Evolutionary conservation across 2,888 invertebrate species (phyloP).

Genomic region (Rhingia campestris): DNA sequence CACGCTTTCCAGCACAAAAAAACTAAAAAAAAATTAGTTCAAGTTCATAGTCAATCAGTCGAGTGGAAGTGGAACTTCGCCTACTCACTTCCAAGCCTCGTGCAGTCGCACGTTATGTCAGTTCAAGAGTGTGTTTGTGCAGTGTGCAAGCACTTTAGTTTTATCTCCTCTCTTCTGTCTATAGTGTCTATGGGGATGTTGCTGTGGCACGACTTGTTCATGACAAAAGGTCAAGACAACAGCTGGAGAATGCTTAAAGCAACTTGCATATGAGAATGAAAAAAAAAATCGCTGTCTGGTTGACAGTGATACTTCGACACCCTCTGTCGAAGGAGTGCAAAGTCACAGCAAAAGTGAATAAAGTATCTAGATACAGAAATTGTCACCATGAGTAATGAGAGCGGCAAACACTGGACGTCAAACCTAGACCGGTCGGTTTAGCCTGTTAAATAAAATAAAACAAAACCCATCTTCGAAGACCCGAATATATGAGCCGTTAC

Average conservation of each 20-base stretch:
- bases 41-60: conserved; percentile 68
- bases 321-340: not conserved
- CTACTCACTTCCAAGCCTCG: conserved; percentile 15
- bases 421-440: conserved; percentile 14
- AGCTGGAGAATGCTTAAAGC: not conserved
- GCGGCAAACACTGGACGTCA: not conserved
- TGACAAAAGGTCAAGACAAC: conserved; percentile 63
- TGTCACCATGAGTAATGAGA: conserved; percentile 42
- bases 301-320: not conserved
- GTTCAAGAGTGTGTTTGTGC: conserved; percentile 5
- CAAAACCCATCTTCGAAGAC: conserved; percentile 1
- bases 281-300: conserved; percentile 9
- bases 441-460: not conserved
- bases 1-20: conserved; percentile 41
- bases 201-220: conserved; percentile 49
- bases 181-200: conserved; percentile 22
- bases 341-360: not conserved
- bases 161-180: conserved; percentile 23
- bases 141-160: not conserved
- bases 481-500: conserved; percentile 40
- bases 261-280: not conserved
- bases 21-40: conserved; percentile 57
- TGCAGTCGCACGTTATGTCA: conserved; percentile 1
- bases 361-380: not conserved
- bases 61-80: conserved; percentile 64